Conservation (phyloP, 1,140 invertebrate species). For the Brachionus angularis region DNA sequence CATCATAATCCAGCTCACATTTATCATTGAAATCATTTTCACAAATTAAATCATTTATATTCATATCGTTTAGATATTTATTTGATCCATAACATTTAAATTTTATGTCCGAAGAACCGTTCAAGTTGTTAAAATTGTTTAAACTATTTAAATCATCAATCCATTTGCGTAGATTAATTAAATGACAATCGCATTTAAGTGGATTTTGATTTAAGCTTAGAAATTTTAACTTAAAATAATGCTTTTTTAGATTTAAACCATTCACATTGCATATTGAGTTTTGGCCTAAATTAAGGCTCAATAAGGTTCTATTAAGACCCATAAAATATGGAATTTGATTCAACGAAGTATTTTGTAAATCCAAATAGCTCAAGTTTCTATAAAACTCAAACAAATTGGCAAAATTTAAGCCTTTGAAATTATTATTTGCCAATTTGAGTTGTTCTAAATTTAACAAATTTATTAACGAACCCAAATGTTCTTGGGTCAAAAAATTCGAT, state of each 20-base stretch:
- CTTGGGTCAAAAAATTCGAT: neutral
- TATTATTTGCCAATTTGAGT: slow-evolving; percentile 15
- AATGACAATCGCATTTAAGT: neutral
- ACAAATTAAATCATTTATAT: neutral
- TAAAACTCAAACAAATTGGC: neutral
- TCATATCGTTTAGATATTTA: neutral
- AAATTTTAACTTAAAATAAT: neutral
- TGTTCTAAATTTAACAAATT: slow-evolving; percentile 30
- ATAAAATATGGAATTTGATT: slow-evolving; percentile 3
- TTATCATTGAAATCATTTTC: neutral
- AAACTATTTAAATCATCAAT: neutral
- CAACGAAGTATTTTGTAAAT: slow-evolving; percentile 13
- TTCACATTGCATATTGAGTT: slow-evolving; percentile 27
- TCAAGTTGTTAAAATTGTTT: no score
- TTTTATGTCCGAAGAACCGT: slow-evolving; percentile 4
- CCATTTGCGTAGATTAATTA: neutral
- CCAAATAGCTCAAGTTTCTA: neutral
- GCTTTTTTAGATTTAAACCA: neutral
- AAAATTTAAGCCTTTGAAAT: slow-evolving; percentile 3
- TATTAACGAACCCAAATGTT: neutral
- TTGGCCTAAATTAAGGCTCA: neutral
- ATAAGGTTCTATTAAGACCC: neutral
- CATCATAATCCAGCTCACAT: neutral
- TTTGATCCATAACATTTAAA: neutral
- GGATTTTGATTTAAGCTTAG: slow-evolving; percentile 22